Evolutionary conservation across 2,113 vertebrate species (phyloP), one percentile per base, ranked within the genome.

Genomic region (Caranx melampygus): DNA sequence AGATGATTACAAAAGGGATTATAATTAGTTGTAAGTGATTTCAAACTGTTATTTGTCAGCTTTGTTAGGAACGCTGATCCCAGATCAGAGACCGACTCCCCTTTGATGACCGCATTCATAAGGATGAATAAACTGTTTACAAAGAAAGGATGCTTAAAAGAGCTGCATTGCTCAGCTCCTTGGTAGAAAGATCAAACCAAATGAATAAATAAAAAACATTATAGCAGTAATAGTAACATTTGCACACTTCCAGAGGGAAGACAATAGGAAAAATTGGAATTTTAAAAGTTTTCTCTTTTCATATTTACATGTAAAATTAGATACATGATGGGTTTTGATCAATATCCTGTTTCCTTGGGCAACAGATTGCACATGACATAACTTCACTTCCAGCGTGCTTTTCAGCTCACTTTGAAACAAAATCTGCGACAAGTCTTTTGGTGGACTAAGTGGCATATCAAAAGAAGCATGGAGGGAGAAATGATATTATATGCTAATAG

Each of bases 401-500:
- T 21, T 7, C 7, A 3, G 57, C n/a, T 86, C 21, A 35, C 45
- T 72, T 75, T 80, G 45, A 87, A 85, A 88, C 10, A 0, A 59
- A 81, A 81, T 64, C 65, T 18, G 54, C 4, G 8, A 52, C 40
- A 79, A 72, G 18, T 72, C 71, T 67, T 81, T 58, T 11, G 51
- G 72, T 55, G 3, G 42, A 81, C 35, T 57, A 87, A 84, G 75
- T 69, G 71, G 66, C 66, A 69, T 66, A 84, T 90, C 84, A 89
- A 84, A 83, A 70, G 84, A 26, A 70, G 82, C 72, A 60, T 37
- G 21, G 47, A 60, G 65, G 42, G 47, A 49, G 52, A 78, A 80
- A 69, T 76, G 26, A 79, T 83, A 84, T 74, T 69, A 65, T 79
- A 85, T 90, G 78, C 83, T 82, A 86, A 90, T 90, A 64, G 62